Evolutionary conservation across 2,888 invertebrate species (phyloP), one percentile per base, ranked within the genome.

Genomic region (Drosophila atripex): DNA sequence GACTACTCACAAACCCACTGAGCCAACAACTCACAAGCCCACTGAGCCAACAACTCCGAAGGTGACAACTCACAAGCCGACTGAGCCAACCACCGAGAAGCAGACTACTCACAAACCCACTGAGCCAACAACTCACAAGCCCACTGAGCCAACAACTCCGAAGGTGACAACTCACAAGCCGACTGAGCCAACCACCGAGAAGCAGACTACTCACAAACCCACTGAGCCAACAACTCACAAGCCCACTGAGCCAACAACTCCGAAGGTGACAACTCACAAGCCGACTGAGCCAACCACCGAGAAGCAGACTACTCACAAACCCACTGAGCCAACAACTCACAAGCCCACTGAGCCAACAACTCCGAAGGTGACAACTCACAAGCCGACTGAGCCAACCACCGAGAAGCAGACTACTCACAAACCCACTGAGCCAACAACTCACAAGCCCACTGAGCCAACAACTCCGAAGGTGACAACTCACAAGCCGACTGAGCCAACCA

Each of bases 371-470:
- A 59, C 59, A 3, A 59, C 59, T 25, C 16, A 16, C 4, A 23
- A 32, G 51, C 50, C 28, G 3, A 12, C 35, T 35, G 35, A 35
- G 35, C 35, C 35, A 12, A 28, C 46, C 9, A 16, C 55, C 3
- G 23, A 38, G 0, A 16, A 52, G 30, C 5, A 25, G 1, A 58
- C 52, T 6, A 58, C 64, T 35, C 46, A 23, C 11, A 59, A 23
- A 11, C 49, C 12, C 5, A 43, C 39, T 5, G 35, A n/a, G 35
- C 35, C 35, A 9, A 35, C 54, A 1, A 35, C 45, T 9, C 21
- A 3, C 0, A 55, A 46, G 32, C 14, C 57, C 0, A 39, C 56
- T 1, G 32, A 35, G n/a, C n/a, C 43, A 1, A 52, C 52, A 0
- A 38, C 28, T 0, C 7, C 30, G 2, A 23, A 47, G 14, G n/a